Evolutionary conservation across 1,140 invertebrate species (phyloP).

Genomic region (Diorhabda elongata): DNA sequence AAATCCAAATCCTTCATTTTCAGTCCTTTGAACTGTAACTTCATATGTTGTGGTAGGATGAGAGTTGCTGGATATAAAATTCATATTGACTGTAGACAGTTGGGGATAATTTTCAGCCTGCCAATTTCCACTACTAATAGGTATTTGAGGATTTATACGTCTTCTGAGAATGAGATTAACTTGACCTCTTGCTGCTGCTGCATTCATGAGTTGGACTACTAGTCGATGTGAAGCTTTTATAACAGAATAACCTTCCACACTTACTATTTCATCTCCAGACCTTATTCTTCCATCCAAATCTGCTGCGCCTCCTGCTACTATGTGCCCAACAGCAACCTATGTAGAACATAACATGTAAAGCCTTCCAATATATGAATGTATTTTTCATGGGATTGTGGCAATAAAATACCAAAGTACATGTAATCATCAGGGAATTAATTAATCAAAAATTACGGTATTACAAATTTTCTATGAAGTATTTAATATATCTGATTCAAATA

Average conservation of each 20-base stretch:
- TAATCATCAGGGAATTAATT: too few relatives aligned
- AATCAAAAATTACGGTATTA: too few relatives aligned
- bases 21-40: slow-evolving; percentile 81
- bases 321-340: slow-evolving; percentile 87
- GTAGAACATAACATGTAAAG: background rate
- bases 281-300: slow-evolving; percentile 81
- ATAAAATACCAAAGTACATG: too few relatives aligned
- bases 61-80: slow-evolving; percentile 37
- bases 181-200: slow-evolving; percentile 68
- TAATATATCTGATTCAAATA: too few relatives aligned
- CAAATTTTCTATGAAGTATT: too few relatives aligned
- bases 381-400: too few relatives aligned
- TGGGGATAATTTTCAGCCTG: slow-evolving; percentile 29
- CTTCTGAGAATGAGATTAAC: slow-evolving; percentile 69
- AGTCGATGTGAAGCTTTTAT: slow-evolving; percentile 83
- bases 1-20: slow-evolving; percentile 97
- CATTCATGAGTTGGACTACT: slow-evolving; percentile 86
- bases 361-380: too few relatives aligned
- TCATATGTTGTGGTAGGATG: slow-evolving; percentile 68
- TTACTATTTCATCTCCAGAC: slow-evolving; percentile 86
- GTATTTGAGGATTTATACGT: slow-evolving; percentile 43
- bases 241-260: slow-evolving; percentile 78
- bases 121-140: slow-evolving; percentile 30
- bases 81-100: slow-evolving; percentile 22
- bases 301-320: slow-evolving; percentile 89